A percentile compares a stretch with the other conserved stretches of the same genome.
Evolutionary conservation across 2,113 vertebrate genomes (phyloP).

Genomic region (Tragulus kanchil): DNA sequence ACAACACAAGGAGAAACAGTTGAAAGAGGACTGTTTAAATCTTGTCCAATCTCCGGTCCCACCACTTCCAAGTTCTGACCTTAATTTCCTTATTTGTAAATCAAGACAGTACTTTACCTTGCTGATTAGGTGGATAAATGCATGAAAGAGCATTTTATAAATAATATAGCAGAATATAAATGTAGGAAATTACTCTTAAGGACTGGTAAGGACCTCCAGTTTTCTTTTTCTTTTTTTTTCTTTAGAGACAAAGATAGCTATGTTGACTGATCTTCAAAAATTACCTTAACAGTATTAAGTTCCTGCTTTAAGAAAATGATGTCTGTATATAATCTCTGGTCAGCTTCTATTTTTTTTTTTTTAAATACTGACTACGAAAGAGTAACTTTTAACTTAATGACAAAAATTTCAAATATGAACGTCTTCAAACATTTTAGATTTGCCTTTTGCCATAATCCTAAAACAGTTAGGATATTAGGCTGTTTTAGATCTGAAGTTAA

Average conservation of each 20-base stretch:
- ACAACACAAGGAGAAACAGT: background rate
- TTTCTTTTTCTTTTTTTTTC: background rate
- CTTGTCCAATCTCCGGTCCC: background rate
- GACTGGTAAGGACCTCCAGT: constrained; percentile 21
- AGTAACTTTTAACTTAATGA: constrained; percentile 41
- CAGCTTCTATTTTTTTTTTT: background rate
- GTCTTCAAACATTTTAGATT: background rate
- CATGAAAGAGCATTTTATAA: constrained; percentile 22
- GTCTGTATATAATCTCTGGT: background rate
- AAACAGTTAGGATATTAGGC: constrained; percentile 30
- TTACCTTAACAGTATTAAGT: background rate
- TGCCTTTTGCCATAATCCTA: constrained; percentile 42
- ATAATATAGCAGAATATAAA: background rate
- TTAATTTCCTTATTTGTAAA: constrained; percentile 45
- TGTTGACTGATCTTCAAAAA: background rate
- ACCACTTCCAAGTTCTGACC: constrained; percentile 12
- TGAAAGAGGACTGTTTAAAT: constrained; percentile 49
- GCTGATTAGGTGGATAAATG: background rate
- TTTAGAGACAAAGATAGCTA: background rate
- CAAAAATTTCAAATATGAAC: constrained; percentile 42
- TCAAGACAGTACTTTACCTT: background rate
- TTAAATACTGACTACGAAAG: background rate
- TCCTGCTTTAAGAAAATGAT: constrained; percentile 18
- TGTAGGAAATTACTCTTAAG: constrained; percentile 21
- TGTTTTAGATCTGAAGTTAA: constrained; percentile 42